Evolutionary conservation across 2,888 invertebrate species (phyloP).

Genomic region (Patella ulyssiponensis): DNA sequence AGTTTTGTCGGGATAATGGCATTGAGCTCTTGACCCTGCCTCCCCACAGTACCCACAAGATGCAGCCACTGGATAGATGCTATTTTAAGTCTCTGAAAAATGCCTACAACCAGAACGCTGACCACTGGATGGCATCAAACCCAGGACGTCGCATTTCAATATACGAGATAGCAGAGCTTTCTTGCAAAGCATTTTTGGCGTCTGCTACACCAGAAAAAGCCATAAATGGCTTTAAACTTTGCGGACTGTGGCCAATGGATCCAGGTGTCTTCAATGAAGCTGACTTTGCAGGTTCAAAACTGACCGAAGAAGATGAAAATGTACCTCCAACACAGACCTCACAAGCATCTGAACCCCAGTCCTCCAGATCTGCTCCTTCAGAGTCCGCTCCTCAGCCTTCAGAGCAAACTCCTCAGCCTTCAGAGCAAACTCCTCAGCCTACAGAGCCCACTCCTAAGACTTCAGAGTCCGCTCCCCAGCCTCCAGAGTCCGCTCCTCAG

Average conservation of each 20-base stretch:
- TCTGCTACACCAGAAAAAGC: conserved; percentile 38
- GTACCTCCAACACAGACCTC: neutral
- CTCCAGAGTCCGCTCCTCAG: too few species aligned
- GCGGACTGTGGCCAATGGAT: conserved; percentile 24
- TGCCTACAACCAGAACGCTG: conserved; percentile 37
- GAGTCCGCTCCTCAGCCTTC: neutral
- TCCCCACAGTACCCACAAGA: conserved; percentile 64
- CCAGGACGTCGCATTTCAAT: conserved; percentile 38
- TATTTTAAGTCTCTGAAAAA: conserved; percentile 49
- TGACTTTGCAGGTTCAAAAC: conserved; percentile 2
- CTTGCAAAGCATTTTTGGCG: conserved; percentile 41
- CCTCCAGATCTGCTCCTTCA: too few species aligned
- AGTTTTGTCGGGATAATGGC: conserved; percentile 59
- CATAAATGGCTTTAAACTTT: conserved; percentile 29
- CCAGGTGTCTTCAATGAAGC: conserved; percentile 2
- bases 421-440: neutral
- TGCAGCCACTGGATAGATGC: conserved; percentile 52
- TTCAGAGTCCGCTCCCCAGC: too few species aligned
- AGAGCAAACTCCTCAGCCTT: neutral
- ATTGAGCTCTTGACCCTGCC: conserved; percentile 66
- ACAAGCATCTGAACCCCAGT: neutral
- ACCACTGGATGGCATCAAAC: conserved; percentile 42
- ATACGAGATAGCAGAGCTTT: conserved; percentile 38
- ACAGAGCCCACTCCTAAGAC: neutral
- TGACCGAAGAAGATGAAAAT: conserved; percentile 22